Evolutionary conservation across 2,113 vertebrate species (phyloP).

Genomic region (Myocastor coypus): DNA sequence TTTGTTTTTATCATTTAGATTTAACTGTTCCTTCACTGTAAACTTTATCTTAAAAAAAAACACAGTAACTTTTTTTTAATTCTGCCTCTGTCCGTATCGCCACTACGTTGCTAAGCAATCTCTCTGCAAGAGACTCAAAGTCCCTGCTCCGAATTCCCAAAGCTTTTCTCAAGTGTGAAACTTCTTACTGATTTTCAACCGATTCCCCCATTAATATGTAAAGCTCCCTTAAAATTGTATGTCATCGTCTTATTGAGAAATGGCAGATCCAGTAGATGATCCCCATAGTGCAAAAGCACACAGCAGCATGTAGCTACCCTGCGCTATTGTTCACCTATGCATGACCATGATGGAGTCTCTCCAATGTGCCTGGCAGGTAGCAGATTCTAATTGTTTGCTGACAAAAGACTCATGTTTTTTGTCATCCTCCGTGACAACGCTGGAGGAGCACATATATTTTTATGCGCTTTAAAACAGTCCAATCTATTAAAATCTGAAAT

Average conservation of each 20-base stretch:
- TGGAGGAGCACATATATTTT: neutral
- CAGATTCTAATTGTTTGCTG: neutral
- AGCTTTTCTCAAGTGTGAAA: neutral
- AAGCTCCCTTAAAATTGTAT: neutral
- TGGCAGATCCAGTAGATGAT: neutral
- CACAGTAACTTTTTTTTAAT: neutral
- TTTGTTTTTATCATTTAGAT: neutral
- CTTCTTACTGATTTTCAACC: neutral
- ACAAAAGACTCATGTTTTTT: neutral
- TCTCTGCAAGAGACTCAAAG: neutral
- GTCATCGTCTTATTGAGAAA: neutral
- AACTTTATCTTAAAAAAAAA: conserved; percentile 1
- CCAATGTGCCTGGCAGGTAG: neutral
- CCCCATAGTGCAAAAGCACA: neutral
- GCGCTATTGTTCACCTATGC: neutral
- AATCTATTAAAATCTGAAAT: neutral
- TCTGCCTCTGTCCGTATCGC: neutral
- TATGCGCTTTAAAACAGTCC: neutral
- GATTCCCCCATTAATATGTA: neutral
- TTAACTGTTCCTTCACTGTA: neutral
- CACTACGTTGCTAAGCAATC: neutral
- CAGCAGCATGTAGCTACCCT: neutral
- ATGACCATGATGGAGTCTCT: neutral
- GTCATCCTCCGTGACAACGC: neutral
- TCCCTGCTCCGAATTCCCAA: neutral